phyloP scores from a whole-genome alignment of 64 coral and sea anemone genomes.

The Trachythela sp. region DNA sequence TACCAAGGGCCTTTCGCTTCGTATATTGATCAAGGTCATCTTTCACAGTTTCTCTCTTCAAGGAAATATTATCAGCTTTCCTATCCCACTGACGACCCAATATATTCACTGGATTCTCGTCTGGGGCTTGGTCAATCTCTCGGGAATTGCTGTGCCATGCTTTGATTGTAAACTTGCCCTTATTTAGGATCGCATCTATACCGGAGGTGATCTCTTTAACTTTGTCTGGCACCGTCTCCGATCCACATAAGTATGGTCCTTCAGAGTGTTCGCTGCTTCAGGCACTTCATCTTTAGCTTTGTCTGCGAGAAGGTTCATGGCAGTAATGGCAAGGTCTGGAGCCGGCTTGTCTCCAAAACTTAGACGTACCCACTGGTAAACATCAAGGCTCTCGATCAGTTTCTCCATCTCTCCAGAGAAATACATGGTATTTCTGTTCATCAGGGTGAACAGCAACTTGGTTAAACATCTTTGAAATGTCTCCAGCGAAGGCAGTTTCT shows the following conservation, averaged over 20 bases:
- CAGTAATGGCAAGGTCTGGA: background rate
- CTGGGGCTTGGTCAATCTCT: background rate
- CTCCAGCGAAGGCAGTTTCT: background rate
- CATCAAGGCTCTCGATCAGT: background rate
- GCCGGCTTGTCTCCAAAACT: background rate
- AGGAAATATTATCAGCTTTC: background rate
- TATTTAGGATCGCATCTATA: background rate
- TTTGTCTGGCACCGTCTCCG: background rate
- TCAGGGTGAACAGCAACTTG: background rate
- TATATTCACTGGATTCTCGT: background rate
- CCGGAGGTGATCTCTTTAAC: background rate
- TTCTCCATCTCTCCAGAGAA: background rate
- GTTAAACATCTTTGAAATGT: background rate
- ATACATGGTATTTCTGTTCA: background rate
- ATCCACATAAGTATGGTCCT: background rate
- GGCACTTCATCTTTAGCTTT: background rate
- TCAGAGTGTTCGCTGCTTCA: background rate
- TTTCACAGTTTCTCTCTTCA: background rate
- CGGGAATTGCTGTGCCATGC: background rate
- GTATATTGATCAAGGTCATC: background rate
- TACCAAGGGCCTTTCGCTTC: background rate
- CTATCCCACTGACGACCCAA: background rate
- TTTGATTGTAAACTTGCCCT: background rate
- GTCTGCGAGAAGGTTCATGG: background rate
- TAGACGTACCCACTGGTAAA: background rate